Percentiles rank a stretch among this genome's conserved stretches.
phyloP scores from a whole-genome alignment of 92 coral and sea anemone genomes.

The Ricordea florida region DNA sequence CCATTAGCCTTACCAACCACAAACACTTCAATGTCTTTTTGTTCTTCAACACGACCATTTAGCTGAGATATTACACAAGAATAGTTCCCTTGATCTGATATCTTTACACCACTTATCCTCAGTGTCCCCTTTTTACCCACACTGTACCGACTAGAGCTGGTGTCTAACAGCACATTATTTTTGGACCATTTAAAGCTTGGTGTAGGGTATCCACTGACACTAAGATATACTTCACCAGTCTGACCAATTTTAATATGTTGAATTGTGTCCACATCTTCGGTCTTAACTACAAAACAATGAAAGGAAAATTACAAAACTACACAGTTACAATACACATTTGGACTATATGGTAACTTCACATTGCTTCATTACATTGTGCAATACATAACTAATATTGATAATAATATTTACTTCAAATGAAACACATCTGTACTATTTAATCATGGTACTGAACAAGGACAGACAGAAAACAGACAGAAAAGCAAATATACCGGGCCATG shows the following conservation, averaged over 20 bases:
- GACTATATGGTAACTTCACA: too few relatives aligned
- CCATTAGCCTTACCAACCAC: constrained; percentile 17
- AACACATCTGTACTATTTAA: too few relatives aligned
- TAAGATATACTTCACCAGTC: constrained; percentile 18
- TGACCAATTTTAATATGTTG: constrained; percentile 46
- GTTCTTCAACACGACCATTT: neutral
- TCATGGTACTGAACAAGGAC: too few relatives aligned
- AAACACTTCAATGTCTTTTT: constrained; percentile 8
- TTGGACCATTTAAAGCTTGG: constrained; percentile 57
- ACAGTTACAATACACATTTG: too few relatives aligned
- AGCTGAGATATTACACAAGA: neutral
- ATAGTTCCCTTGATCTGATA: constrained; percentile 49
- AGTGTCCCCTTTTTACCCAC: constrained; percentile 38
- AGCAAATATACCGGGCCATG: too few relatives aligned
- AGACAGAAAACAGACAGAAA: too few relatives aligned
- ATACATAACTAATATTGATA: too few relatives aligned
- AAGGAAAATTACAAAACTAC: neutral
- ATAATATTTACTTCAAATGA: too few relatives aligned
- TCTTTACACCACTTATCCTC: constrained; percentile 13
- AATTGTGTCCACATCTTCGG: neutral
- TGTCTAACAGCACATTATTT: neutral
- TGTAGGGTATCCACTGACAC: constrained; percentile 35
- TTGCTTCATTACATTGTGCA: too few relatives aligned
- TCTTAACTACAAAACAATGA: constrained; percentile 3
- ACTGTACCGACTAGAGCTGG: neutral